Conservation (phyloP, 2,797 vertebrate species). For the Takifugu ocellatus region DNA sequence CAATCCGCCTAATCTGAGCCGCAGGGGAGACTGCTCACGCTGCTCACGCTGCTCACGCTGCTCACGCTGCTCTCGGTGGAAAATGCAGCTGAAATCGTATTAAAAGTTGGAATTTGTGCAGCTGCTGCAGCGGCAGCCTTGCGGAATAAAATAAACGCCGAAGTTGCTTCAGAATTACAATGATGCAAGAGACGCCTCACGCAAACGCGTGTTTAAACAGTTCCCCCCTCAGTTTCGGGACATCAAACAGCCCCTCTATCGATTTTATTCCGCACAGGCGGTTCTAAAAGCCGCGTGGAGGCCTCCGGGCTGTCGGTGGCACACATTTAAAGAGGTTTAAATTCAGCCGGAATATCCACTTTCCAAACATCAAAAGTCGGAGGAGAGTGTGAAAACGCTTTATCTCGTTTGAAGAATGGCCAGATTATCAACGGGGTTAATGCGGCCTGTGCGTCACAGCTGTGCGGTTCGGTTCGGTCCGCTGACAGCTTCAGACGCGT, state of each 20-base stretch:
- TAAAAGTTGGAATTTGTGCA: conserved; percentile 8
- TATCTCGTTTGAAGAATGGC: conserved; percentile 6
- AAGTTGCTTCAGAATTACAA: conserved; percentile 8
- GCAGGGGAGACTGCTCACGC: conserved; percentile 7
- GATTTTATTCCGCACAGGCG: conserved; percentile 43
- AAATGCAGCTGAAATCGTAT: conserved; percentile 16
- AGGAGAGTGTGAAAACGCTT: conserved; percentile 9
- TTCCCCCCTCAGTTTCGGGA: conserved; percentile 21
- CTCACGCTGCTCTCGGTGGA: conserved; percentile 1
- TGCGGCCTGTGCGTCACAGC: too few species aligned
- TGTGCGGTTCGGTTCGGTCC: too few species aligned
- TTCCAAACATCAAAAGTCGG: conserved; percentile 22
- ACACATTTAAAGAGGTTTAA: conserved; percentile 47
- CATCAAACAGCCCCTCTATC: conserved; percentile 45
- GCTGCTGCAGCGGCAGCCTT: conserved; percentile 8
- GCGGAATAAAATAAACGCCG: conserved; percentile 6
- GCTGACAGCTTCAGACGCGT: not conserved
- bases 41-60: conserved; percentile 21
- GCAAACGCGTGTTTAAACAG: not conserved
- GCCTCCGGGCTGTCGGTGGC: conserved; percentile 43
- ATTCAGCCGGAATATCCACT: conserved; percentile 32
- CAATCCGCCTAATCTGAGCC: conserved; percentile 14
- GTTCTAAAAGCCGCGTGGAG: conserved; percentile 27
- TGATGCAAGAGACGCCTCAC: conserved; percentile 11
- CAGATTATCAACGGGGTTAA: not conserved